Evolutionary conservation across 1,140 invertebrate species (phyloP).

Genomic region (Zaprionus davidi): DNA sequence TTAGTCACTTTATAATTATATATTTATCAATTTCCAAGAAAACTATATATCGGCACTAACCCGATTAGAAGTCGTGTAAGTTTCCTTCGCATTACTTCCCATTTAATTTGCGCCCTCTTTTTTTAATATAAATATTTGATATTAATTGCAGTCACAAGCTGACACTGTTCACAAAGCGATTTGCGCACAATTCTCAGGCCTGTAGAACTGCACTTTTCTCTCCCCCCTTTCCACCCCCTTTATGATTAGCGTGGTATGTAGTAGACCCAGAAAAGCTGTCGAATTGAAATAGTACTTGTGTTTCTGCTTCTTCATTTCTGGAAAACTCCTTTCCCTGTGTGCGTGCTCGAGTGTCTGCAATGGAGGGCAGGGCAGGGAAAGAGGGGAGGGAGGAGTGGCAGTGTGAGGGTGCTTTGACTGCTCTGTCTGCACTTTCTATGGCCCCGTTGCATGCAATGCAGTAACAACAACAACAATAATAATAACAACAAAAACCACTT

Average conservation of each 20-base stretch:
- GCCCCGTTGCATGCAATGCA: slow-evolving; percentile 76
- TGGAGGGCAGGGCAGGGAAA: not conserved
- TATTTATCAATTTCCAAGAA: not conserved
- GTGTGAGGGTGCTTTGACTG: slow-evolving; percentile 7
- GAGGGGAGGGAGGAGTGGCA: too few species aligned
- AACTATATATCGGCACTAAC: not conserved
- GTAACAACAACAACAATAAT: slow-evolving; percentile 24
- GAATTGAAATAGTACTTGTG: slow-evolving; percentile 43
- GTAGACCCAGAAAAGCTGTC: slow-evolving; percentile 35
- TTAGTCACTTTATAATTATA: too few species aligned
- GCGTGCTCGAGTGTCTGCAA: slow-evolving; percentile 49
- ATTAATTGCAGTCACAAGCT: not conserved
- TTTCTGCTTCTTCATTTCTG: slow-evolving; percentile 5
- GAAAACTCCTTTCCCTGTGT: slow-evolving; percentile 43
- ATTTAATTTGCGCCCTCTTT: not conserved
- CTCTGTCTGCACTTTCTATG: slow-evolving; percentile 73
- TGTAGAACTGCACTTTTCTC: not conserved
- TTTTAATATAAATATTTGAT: slow-evolving; percentile 2
- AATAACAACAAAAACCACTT: slow-evolving; percentile 50
- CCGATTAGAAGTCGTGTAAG: not conserved
- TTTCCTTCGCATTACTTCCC: not conserved
- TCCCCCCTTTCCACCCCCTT: not conserved
- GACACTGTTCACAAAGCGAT: slow-evolving; percentile 4
- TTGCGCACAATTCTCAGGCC: slow-evolving; percentile 32
- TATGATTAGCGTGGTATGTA: not conserved